These are phyloP conservation scores for Bimastos eiseni DNA, from an alignment of 2,888 invertebrate species.

Conservation along the genomic window DNA sequence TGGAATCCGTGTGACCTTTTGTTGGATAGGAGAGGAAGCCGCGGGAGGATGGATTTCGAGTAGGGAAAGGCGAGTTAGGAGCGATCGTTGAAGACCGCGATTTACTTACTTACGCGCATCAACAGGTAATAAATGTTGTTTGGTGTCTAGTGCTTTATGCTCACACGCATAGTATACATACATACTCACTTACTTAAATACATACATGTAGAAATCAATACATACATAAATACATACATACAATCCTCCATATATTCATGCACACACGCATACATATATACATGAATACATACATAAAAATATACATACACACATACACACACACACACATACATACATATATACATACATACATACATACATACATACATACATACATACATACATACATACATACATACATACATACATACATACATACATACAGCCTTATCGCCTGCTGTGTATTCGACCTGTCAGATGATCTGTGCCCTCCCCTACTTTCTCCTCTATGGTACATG, in stretches of 20 bases:
- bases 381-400: conserved; percentile 25
- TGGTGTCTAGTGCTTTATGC: not conserved
- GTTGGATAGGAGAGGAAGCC: too few species aligned
- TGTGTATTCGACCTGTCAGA: too few species aligned
- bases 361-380: conserved; percentile 26
- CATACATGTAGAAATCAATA: too few species aligned
- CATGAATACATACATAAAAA: not conserved
- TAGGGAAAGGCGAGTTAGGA: not conserved
- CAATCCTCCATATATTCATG: not conserved
- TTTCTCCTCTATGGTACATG: too few species aligned
- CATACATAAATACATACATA: too few species aligned
- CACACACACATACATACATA: not conserved
- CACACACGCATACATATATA: not conserved
- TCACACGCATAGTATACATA: not conserved
- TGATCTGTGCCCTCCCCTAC: too few species aligned
- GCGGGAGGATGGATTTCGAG: not conserved
- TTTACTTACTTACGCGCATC: not conserved
- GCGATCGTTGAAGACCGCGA: not conserved
- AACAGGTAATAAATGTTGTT: not conserved
- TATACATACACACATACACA: not conserved
- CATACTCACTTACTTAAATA: too few species aligned
- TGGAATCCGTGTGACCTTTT: too few species aligned
- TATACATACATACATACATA: not conserved
- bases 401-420: not conserved
- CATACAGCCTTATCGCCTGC: not conserved